Evolutionary conservation across 2,888 invertebrate species (phyloP).

Genomic region (Drosophila dives): DNA sequence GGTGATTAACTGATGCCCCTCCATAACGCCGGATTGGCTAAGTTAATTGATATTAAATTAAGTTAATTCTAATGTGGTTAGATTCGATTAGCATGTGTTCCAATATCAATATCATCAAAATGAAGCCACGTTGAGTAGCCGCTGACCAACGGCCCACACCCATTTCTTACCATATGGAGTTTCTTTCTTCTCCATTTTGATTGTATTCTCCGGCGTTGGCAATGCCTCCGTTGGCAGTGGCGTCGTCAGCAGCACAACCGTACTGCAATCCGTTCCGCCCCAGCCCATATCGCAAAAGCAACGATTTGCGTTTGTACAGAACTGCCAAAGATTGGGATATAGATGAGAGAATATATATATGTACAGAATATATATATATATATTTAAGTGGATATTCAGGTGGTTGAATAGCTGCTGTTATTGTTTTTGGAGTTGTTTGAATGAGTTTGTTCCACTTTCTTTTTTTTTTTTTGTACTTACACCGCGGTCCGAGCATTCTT

Average conservation of each 20-base stretch:
- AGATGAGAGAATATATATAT: constrained; percentile 15
- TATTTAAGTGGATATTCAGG: constrained; percentile 23
- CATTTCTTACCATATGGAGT: constrained; percentile 94
- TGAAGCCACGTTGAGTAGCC: constrained; percentile 12
- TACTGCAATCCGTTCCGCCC: constrained; percentile 95
- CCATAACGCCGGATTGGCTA: constrained; percentile 51
- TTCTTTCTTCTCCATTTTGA: constrained; percentile 93
- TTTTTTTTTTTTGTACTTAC: constrained; percentile 87
- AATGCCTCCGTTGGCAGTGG: constrained; percentile 86
- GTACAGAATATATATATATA: not conserved
- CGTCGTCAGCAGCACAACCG: constrained; percentile 89
- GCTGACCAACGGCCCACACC: constrained; percentile 8
- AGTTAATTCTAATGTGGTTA: constrained; percentile 27
- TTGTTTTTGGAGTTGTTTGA: not conserved
- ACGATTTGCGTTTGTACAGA: constrained; percentile 95
- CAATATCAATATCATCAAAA: constrained; percentile 17
- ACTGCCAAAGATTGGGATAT: constrained; percentile 86
- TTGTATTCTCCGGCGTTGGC: constrained; percentile 87
- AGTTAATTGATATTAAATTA: constrained; percentile 45
- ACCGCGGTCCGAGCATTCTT: constrained; percentile 97
- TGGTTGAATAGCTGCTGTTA: not conserved
- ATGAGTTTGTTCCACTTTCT: constrained; percentile 27
- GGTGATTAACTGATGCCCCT: constrained; percentile 45
- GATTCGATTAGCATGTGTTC: constrained; percentile 30
- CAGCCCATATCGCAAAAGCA: constrained; percentile 96